A percentile compares a stretch with the other conserved stretches of the same genome.
phyloP scores from a whole-genome alignment of 2,113 vertebrate genomes.

The Gnathonemus echidnorhynchus region DNA sequence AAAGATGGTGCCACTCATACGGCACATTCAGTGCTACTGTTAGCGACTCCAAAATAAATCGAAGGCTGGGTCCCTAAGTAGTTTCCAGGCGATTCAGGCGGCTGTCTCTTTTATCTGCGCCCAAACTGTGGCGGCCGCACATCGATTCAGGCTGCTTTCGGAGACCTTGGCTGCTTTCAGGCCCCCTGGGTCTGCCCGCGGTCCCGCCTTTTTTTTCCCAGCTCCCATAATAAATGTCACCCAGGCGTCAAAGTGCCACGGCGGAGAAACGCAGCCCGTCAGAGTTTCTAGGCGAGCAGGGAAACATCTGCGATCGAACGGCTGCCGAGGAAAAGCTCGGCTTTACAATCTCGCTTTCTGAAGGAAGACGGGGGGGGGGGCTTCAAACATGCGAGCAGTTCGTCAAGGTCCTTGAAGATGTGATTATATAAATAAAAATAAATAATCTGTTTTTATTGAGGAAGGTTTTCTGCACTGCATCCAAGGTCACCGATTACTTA shows the following conservation, averaged over 20 bases:
- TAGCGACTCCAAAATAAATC: conserved; percentile 65
- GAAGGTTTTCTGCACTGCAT: not conserved
- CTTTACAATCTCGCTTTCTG: not conserved
- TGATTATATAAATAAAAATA: not conserved
- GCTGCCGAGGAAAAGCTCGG: not conserved
- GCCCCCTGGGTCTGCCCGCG: conserved; percentile 50
- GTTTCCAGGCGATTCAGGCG: conserved; percentile 73
- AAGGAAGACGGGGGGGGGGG: not conserved
- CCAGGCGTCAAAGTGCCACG: conserved; percentile 59
- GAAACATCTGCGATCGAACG: not conserved
- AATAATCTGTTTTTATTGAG: not conserved
- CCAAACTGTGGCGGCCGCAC: conserved; percentile 62
- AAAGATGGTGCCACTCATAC: conserved; percentile 61
- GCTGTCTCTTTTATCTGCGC: conserved; percentile 69
- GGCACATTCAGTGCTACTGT: conserved; percentile 71
- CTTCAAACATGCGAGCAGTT: not conserved
- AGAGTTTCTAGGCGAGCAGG: not conserved
- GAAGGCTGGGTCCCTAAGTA: conserved; percentile 75
- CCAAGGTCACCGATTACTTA: not conserved
- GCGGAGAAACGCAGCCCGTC: conserved; percentile 32
- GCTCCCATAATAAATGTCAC: conserved; percentile 63
- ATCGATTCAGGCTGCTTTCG: conserved; percentile 77
- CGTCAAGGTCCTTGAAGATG: not conserved
- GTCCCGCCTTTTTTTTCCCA: conserved; percentile 41
- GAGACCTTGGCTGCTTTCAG: conserved; percentile 74